phyloP scores from a whole-genome alignment of 2,797 vertebrate genomes.

The Myotis planiceps region DNA sequence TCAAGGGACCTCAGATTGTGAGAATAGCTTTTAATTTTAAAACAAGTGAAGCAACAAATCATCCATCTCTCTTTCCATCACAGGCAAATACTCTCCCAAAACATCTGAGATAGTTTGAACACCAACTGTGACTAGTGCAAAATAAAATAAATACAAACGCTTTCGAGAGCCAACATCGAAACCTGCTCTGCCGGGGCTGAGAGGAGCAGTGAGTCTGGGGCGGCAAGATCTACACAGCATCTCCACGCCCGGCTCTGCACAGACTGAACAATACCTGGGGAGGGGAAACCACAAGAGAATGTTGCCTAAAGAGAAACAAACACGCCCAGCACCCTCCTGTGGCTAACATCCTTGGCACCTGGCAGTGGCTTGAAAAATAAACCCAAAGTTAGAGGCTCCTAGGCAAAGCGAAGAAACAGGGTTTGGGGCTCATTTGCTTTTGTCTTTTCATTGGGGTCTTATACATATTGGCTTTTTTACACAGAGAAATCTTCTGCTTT shows the following conservation, averaged over 20 bases:
- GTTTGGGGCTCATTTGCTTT: not conserved
- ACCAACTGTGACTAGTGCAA: slow-evolving; percentile 82
- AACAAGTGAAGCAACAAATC: slow-evolving; percentile 84
- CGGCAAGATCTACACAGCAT: slow-evolving; percentile 62
- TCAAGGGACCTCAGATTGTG: slow-evolving; percentile 77
- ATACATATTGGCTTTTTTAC: not conserved
- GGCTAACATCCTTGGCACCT: not conserved
- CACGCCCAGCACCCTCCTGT: not conserved
- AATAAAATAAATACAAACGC: slow-evolving; percentile 81
- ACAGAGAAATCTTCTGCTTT: not conserved
- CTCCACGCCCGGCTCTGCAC: not conserved
- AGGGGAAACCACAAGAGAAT: slow-evolving; percentile 63
- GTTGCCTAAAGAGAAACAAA: slow-evolving; percentile 6
- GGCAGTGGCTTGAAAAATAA: slow-evolving; percentile 8
- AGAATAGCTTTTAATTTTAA: slow-evolving; percentile 89
- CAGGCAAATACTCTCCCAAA: slow-evolving; percentile 81
- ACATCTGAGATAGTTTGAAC: slow-evolving; percentile 79
- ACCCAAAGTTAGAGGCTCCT: not conserved
- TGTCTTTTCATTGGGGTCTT: not conserved
- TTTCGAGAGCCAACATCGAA: slow-evolving; percentile 76
- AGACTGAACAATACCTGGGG: slow-evolving; percentile 41
- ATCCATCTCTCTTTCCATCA: slow-evolving; percentile 84
- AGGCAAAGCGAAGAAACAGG: not conserved
- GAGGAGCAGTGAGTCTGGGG: accelerated
- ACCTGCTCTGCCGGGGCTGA: not conserved